Percentiles rank a stretch among this genome's conserved stretches.
Conservation (phyloP, 2,797 vertebrate species). For the Acridotheres tristis region DNA sequence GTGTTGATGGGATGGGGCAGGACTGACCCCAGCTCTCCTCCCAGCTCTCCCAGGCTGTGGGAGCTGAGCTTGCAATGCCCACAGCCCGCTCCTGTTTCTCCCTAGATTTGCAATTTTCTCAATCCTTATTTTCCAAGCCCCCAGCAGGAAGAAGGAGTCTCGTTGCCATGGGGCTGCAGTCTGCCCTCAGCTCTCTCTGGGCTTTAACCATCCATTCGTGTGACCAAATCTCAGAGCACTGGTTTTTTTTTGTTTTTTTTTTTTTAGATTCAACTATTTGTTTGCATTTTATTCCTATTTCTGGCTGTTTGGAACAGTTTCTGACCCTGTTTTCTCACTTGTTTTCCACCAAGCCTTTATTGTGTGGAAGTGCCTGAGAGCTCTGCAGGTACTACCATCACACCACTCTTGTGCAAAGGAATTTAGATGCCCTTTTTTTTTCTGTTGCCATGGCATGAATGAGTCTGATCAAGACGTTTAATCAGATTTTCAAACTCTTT, state of each 20-base stretch:
- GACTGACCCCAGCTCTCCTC: not conserved
- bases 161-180: rapidly evolving
- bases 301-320: not conserved
- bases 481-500: not conserved
- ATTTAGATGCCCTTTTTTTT: not conserved
- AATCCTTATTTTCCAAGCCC: not conserved
- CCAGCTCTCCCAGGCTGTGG: too few species aligned
- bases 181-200: not conserved
- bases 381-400: not conserved
- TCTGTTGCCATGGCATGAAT: not conserved
- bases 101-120: not conserved
- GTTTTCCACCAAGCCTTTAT: not conserved
- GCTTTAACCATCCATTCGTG: not conserved
- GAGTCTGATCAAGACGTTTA: not conserved
- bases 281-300: not conserved
- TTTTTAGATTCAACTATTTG: not conserved
- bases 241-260: not conserved
- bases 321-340: not conserved
- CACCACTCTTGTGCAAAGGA: not conserved
- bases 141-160: not conserved
- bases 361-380: rapidly evolving
- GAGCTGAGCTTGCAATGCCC: not conserved
- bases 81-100: not conserved
- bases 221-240: not conserved
- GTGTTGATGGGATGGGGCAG: not conserved